A percentile compares a stretch with the other conserved stretches of the same genome.
phyloP scores from a whole-genome alignment of 2,797 vertebrate species.

The Pseudocheirus occidentalis region DNA sequence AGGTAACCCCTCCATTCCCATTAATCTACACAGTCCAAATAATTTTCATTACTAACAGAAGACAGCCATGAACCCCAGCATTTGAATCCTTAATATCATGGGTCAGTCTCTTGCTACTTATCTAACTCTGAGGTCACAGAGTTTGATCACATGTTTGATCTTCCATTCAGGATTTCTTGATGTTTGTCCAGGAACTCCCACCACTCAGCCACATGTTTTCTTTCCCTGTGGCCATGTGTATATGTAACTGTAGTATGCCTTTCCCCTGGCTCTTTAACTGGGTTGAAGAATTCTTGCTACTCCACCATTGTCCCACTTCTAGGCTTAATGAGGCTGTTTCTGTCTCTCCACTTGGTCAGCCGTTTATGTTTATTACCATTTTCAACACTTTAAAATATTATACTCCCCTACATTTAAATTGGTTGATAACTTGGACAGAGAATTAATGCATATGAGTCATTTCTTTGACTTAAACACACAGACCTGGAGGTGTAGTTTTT shows the following conservation, averaged over 20 bases:
- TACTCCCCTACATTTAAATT: conserved; percentile 14
- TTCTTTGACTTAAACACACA: not conserved
- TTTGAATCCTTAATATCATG: not conserved
- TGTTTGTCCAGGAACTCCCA: not conserved
- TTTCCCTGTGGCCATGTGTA: not conserved
- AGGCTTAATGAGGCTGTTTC: not conserved
- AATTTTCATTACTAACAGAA: not conserved
- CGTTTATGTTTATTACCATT: not conserved
- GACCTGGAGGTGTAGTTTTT: not conserved
- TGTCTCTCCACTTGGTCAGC: too few species aligned
- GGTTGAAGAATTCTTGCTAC: not conserved
- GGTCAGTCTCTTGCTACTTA: not conserved
- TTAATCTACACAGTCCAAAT: not conserved
- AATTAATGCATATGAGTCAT: not conserved
- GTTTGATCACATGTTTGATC: too few species aligned
- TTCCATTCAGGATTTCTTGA: not conserved
- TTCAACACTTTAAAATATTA: conserved; percentile 13
- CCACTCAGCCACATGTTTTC: not conserved
- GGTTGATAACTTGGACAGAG: not conserved
- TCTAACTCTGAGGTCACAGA: too few species aligned
- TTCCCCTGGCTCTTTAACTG: not conserved
- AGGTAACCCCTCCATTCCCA: not conserved
- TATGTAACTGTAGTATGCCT: too few species aligned
- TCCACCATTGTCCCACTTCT: not conserved
- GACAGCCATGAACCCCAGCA: not conserved